These are phyloP conservation scores for Mormyrus hasselquistii DNA, from an alignment of 2,797 vertebrate species.

Conservation along the genomic window DNA sequence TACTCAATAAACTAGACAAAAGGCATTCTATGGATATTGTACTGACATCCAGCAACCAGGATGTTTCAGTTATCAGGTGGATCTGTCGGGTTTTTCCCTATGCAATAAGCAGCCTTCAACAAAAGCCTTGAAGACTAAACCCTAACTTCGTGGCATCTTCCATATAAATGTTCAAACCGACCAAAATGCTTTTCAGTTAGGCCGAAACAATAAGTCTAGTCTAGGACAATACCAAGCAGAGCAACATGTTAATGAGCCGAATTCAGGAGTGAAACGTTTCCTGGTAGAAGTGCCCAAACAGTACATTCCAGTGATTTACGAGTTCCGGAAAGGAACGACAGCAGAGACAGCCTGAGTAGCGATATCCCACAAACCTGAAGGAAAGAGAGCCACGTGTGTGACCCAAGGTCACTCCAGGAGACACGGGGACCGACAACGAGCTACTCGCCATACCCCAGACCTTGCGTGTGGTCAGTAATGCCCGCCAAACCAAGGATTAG, in stretches of 20 bases:
- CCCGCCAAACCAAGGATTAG: background rate
- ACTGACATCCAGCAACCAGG: background rate
- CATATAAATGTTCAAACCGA: background rate
- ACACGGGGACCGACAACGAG: background rate
- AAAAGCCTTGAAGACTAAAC: background rate
- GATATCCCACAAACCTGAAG: background rate
- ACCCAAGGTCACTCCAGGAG: background rate
- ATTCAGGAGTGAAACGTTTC: background rate
- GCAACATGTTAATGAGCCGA: background rate
- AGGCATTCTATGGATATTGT: background rate
- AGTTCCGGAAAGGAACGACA: background rate
- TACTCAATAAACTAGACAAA: conserved; percentile 12
- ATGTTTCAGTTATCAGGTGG: background rate
- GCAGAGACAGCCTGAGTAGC: background rate
- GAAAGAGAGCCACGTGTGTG: background rate
- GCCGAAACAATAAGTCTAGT: background rate
- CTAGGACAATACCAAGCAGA: background rate
- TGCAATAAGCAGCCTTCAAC: background rate
- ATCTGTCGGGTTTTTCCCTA: background rate
- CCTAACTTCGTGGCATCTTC: background rate
- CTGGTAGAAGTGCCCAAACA: background rate
- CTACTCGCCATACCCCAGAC: background rate
- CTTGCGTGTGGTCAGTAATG: background rate
- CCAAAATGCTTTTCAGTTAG: background rate
- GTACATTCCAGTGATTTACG: background rate